Base-by-base conservation (phyloP, 2,797 vertebrate genomes). In the Sebastes kiyomatsui region DNA sequence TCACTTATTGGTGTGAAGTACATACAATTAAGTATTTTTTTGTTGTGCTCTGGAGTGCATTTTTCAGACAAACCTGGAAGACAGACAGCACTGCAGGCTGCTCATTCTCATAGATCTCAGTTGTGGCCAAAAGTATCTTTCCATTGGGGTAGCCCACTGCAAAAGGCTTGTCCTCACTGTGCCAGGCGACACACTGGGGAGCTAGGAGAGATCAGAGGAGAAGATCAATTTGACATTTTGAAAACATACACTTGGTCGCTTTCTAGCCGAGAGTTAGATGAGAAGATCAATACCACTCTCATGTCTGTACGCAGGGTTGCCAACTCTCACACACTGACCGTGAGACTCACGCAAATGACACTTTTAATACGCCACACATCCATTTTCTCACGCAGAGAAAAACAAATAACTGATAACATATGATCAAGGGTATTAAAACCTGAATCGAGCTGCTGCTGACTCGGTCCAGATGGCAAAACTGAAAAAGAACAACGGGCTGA, bases 101-200 rank as follows among this genome's bases (percentile, higher is more conserved):
- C 54, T 95, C 93, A 0, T 90, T 93, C 68, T 95, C 94, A 66
- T 91, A 93, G 22, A 59, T 83, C 78, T 94, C 94, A 18, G 91
- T 91, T 32, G 89, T 86, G 54, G 89, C 92, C 84, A 97, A 55
- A 5, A 96, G 92, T 81, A 97, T 94, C 77, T 96, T 96, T 64
- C 96, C 96, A 80, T 90, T 94, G 20, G 94, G 91, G 80, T 96
- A 97, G 7, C 96, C 96, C n/a, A 93, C 95, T 5, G 96, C 95
- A 88, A 97, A 96, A 1, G 94, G 93, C 78, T 94, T 95, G 82
- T 96, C 96, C 69, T 91, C 91, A 74, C 94, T 95, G 92, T 95
- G 93, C 96, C 96, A 97, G 60, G 95, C 94, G 14, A 96, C 84
- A 89, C 95, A 96, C 75, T 96, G 94, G 23, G 96, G 94, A 32